Base-by-base conservation (phyloP, 2,888 invertebrate species). In the Junonia oenone region DNA sequence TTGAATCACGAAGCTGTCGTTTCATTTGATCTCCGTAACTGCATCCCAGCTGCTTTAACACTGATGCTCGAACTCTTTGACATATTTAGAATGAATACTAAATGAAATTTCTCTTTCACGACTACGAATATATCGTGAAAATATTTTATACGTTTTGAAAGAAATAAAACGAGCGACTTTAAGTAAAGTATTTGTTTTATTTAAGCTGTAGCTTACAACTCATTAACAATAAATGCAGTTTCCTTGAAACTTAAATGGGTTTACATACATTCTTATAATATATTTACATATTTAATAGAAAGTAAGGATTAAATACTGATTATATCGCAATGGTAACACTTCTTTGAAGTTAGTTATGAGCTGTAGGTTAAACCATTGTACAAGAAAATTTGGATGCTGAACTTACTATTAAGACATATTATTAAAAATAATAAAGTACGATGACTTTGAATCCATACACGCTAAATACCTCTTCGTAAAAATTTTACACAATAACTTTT, bases 141-240 rank as follows among this genome's bases (percentile, higher is more conserved):
- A 9, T 11, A 0, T 4, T 5, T 6, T n/a, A 19, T 19, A n/a
- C 11, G 11, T 14, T 14, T 14, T 35, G 11, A 13, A 22, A 26
- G n/a, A 57, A 64, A 63, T 58, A 52, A 55, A 63, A 64, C 46
- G 52, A 55, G 45, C 56, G 57, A 56, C 37, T 31, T 64, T 62
- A 69, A 68, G 68, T 75, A 76, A 80, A 81, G 73, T 82, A 83
- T 78, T 81, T 71, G 72, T 79, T 87, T 85, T 81, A 83, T 80
- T 76, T 77, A 84, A 86, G 85, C 84, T 80, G 82, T 76, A 73
- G 75, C 79, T 85, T 83, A 83, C 81, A 86, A 82, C 82, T 81
- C 75, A 58, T 81, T 80, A 87, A 83, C 80, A 85, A 81, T 78
- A 81, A n/a, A n/a, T 76, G 75, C 73, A 78, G 86, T 86, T 86